Evolutionary conservation across 2,888 invertebrate species (phyloP).

Genomic region (Dryobota labecula): DNA sequence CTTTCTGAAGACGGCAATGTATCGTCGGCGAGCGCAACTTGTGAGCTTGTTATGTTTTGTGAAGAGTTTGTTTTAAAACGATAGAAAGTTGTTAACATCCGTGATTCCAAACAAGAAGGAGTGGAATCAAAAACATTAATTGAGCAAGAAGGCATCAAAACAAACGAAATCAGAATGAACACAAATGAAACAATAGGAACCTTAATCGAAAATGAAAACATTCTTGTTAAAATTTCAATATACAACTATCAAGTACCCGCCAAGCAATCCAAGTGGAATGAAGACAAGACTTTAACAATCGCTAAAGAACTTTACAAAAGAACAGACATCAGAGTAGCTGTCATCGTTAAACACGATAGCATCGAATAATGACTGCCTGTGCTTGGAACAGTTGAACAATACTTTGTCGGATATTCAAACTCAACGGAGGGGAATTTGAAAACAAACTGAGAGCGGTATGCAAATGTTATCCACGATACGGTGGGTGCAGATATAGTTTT

Average conservation of each 20-base stretch:
- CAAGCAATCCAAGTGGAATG: constrained; percentile 42
- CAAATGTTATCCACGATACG: constrained; percentile 73
- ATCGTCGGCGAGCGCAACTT: constrained; percentile 54
- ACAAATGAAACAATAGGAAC: constrained; percentile 33
- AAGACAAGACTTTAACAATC: constrained; percentile 52
- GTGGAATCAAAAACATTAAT: neutral
- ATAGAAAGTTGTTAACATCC: constrained; percentile 33
- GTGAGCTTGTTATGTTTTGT: constrained; percentile 51
- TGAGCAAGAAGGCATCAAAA: constrained; percentile 2
- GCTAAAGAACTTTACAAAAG: constrained; percentile 61
- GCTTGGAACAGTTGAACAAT: constrained; percentile 56
- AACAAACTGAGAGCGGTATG: constrained; percentile 79
- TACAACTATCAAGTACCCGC: constrained; percentile 45
- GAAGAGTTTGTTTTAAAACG: constrained; percentile 48
- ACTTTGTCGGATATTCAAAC: constrained; percentile 56
- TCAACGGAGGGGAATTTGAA: constrained; percentile 68
- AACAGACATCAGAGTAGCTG: constrained; percentile 65
- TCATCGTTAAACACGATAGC: constrained; percentile 61
- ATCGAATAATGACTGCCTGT: constrained; percentile 52
- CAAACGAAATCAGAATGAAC: constrained; percentile 11
- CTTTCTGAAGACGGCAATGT: constrained; percentile 71
- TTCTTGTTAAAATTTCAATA: constrained; percentile 48
- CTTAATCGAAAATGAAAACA: constrained; percentile 38
- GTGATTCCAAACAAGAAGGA: constrained; percentile 16
- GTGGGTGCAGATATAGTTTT: constrained; percentile 65